Base-by-base conservation (phyloP, 2,888 invertebrate species). In the Stomorhina lunata region DNA sequence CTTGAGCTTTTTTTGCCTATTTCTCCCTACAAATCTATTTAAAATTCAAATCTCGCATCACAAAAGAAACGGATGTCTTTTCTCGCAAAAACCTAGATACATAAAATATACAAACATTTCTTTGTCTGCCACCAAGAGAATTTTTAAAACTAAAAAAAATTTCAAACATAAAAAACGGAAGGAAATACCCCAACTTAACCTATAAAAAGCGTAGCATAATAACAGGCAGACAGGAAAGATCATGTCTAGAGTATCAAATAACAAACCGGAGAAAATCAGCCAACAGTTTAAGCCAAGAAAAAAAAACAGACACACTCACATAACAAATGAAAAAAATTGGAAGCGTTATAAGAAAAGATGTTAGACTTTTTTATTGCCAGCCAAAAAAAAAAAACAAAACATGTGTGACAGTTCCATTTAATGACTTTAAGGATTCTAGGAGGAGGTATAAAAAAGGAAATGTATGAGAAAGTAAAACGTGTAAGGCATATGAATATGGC, bases 211-310 rank as follows among this genome's bases (percentile, higher is more conserved):
- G 25, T 15, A 57, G 20, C 27, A 29, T 65, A 7, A 50, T 45
- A 20, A n/a, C 40, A 59, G 29, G 20, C 69, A 71, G 69, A 63
- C 80, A 63, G 63, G 59, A 73, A 73, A 80, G 80, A 81, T 71
- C 76, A 81, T 81, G 81, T 76, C 81, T 77, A 29, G 53, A 55
- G 71, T 72, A 81, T 81, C 73, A 72, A 81, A 76, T 81, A 61
- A 43, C 76, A 66, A 66, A 25, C n/a, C n/a, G n/a, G n/a, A n/a
- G n/a, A n/a, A n/a, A n/a, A n/a, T n/a, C n/a, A n/a, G n/a, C n/a
- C n/a, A n/a, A n/a, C n/a, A n/a, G n/a, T n/a, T n/a, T n/a, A n/a
- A n/a, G n/a, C n/a, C 37, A 29, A n/a, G 20, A 37, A 2, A 61
- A 50, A 40, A 25, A 61, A 40, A 43, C 10, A 17, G 34, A 10